Evolutionary conservation across 2,888 invertebrate species (phyloP), one percentile per base, ranked within the genome.

Genomic region (Watsonalla cultraria): DNA sequence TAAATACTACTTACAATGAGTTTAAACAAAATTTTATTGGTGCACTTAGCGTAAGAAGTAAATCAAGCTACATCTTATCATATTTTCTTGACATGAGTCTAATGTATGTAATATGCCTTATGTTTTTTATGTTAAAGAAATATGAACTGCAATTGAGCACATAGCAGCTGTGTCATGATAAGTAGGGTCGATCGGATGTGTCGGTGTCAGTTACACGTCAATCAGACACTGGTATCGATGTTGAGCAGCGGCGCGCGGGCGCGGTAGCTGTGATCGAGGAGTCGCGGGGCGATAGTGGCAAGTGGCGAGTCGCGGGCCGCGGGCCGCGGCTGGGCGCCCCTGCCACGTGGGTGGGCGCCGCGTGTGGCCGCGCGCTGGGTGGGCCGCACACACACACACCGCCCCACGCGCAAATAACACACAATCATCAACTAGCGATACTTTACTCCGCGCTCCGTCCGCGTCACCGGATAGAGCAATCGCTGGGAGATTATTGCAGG

Each of bases 281-380:
- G 58, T 56, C 53, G 65, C 60, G 68, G 42, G 11, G 42, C 8
- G 7, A 37, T 37, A 8, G 8, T 42, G 70, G 72, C 70, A 55
- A 42, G 42, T 42, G 42, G 42, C 42, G 11, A 42, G 34, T 54
- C 50, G 66, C 67, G 65, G 62, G 67, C 61, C 66, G 82, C 86
- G 83, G 84, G 80, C 86, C 83, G 80, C 78, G 80, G 70, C 66
- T 75, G 76, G 71, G 79, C 81, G 80, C 81, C 82, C 80, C 84
- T 79, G 84, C 90, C 76, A 83, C 88, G 89, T 90, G 90, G 90
- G 90, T 90, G 90, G 90, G 76, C 90, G 77, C 77, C 78, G 83
- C 83, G 90, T 86, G 90, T 90, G 90, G 90, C 82, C 90, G 81
- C 90, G 84, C 86, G 80, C 85, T 89, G 90, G 90, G 89, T 90